phyloP scores from a whole-genome alignment of 2,888 invertebrate species.

The Parnassius apollo region DNA sequence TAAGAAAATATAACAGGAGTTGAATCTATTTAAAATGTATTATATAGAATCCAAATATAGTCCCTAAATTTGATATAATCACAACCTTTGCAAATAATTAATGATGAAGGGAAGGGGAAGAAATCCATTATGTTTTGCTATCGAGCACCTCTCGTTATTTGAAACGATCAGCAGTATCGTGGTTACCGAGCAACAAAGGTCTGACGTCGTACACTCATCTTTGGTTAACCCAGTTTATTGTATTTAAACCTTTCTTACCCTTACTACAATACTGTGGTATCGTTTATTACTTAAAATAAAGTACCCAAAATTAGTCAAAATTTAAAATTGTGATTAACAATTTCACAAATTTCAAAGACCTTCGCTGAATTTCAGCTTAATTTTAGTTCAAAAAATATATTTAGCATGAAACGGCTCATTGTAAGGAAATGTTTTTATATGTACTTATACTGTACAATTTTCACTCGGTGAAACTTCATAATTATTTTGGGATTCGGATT shows the following conservation, averaged over 20 bases:
- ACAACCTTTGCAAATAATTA: constrained; percentile 14
- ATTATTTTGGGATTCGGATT: too few relatives aligned
- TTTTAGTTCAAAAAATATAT: too few relatives aligned
- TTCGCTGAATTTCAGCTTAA: too few relatives aligned
- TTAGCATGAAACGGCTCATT: too few relatives aligned
- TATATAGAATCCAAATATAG: constrained; percentile 6
- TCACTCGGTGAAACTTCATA: too few relatives aligned
- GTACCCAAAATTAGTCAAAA: too few relatives aligned
- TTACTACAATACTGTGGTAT: not conserved
- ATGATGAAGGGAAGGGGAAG: constrained; percentile 14
- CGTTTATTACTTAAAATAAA: too few relatives aligned
- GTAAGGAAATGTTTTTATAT: too few relatives aligned
- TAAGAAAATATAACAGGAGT: not conserved
- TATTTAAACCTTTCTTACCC: constrained; percentile 27
- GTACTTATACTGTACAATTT: too few relatives aligned
- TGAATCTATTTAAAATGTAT: not conserved
- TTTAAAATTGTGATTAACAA: too few relatives aligned
- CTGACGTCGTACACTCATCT: constrained; percentile 48
- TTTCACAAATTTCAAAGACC: too few relatives aligned
- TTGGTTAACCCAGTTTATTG: constrained; percentile 55
- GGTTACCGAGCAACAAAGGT: constrained; percentile 34
- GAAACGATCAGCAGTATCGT: constrained; percentile 23
- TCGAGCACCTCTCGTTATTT: constrained; percentile 21
- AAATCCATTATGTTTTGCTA: constrained; percentile 24
- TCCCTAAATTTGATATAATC: constrained; percentile 13